phyloP scores from a whole-genome alignment of 2,113 vertebrate genomes.

The Cygnus buccinator region DNA sequence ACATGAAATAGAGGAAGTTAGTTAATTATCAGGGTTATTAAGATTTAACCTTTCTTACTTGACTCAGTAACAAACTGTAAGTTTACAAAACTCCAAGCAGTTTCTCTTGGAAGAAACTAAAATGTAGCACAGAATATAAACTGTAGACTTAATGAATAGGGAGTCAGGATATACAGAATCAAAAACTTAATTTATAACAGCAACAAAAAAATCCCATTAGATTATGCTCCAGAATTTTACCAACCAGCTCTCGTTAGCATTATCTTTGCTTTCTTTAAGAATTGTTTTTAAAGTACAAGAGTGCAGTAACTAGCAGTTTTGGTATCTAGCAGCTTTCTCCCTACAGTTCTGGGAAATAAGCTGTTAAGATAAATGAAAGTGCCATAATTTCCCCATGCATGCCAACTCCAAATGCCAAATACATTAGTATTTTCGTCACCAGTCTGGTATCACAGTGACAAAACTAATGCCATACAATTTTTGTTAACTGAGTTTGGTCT shows the following conservation, averaged over 20 bases:
- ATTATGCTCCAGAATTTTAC: not conserved
- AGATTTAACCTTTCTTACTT: not conserved
- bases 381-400: not conserved
- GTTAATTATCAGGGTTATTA: not conserved
- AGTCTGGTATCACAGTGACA: not conserved
- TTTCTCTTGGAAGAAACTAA: not conserved
- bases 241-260: not conserved
- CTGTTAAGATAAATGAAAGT: not conserved
- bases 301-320: not conserved
- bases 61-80: not conserved
- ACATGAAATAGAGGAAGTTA: not conserved
- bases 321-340: not conserved
- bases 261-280: not conserved
- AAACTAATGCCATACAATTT: not conserved
- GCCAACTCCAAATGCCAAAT: not conserved
- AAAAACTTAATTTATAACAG: not conserved
- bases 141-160: not conserved
- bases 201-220: not conserved
- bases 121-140: not conserved
- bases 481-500: not conserved
- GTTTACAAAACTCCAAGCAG: not conserved
- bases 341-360: not conserved
- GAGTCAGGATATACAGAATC: not conserved
- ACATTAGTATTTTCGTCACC: not conserved
- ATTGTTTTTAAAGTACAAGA: not conserved